These are phyloP conservation scores for Tetraodon nigroviridis DNA, from an alignment of 2,113 vertebrate genomes.

Conservation along the genomic window DNA sequence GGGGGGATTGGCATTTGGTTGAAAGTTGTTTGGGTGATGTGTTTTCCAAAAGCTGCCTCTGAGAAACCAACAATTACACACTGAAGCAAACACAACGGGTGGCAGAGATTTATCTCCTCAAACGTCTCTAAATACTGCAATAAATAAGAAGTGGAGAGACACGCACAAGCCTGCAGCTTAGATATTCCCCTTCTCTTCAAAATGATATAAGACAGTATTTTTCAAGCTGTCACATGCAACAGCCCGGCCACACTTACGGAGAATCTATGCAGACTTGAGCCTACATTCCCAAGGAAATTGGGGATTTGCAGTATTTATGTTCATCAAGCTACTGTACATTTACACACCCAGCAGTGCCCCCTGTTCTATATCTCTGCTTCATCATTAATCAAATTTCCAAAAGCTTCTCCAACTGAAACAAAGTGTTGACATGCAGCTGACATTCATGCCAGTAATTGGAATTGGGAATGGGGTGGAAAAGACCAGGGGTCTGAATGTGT, in stretches of 20 bases:
- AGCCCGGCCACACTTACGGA: not conserved
- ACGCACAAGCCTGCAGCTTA: not conserved
- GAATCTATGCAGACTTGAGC: not conserved
- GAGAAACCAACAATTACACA: too few species aligned
- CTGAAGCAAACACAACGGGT: too few species aligned
- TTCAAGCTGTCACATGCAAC: not conserved
- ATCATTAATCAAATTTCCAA: constrained; percentile 3
- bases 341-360: not conserved
- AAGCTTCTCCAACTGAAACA: constrained; percentile 13
- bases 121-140: not conserved
- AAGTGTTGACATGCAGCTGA: not conserved
- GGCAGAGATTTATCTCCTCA: not conserved
- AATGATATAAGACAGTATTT: not conserved
- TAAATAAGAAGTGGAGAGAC: not conserved
- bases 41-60: too few species aligned
- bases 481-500: not conserved
- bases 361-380: not conserved
- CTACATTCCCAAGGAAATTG: not conserved
- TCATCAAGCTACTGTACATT: not conserved
- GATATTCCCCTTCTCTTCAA: not conserved
- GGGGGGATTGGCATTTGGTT: too few species aligned
- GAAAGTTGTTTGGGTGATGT: too few species aligned
- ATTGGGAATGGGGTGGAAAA: constrained; percentile 5
- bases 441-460: not conserved
- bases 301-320: constrained; percentile 3